These are phyloP conservation scores for Sabatieria punctata DNA, from an alignment of 2,888 invertebrate species.

Conservation along the genomic window DNA sequence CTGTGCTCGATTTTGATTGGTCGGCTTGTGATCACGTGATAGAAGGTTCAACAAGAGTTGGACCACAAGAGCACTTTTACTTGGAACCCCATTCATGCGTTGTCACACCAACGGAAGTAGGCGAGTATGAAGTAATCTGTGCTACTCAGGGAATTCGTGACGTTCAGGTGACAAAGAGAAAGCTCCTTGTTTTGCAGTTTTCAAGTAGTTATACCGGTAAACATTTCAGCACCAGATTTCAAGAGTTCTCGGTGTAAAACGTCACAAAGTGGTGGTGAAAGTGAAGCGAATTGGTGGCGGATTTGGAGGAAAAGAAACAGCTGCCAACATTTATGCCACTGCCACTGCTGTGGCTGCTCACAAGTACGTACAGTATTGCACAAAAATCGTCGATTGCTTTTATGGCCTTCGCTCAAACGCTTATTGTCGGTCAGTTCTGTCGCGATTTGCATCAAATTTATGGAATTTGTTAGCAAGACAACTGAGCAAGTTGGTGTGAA, in stretches of 20 bases:
- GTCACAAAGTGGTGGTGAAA: slow-evolving; percentile 50
- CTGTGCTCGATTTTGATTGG: too few species aligned
- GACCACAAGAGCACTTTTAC: slow-evolving; percentile 92
- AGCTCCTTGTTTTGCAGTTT: too few species aligned
- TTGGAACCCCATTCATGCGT: slow-evolving; percentile 55
- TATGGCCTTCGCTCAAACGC: too few species aligned
- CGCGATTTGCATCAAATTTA: too few species aligned
- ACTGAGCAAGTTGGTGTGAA: too few species aligned
- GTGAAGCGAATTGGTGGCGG: slow-evolving; percentile 82
- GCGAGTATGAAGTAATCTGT: slow-evolving; percentile 53
- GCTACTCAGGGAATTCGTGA: slow-evolving; percentile 48
- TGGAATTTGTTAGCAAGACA: too few species aligned
- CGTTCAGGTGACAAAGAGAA: slow-evolving; percentile 17
- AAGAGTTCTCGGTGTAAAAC: slow-evolving; percentile 51
- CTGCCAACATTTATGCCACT: slow-evolving; percentile 47
- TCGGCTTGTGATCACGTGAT: too few species aligned
- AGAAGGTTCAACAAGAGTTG: slow-evolving; percentile 58
- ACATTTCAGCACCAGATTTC: slow-evolving; percentile 51
- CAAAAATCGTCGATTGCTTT: too few species aligned
- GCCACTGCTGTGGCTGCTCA: slow-evolving; percentile 64
- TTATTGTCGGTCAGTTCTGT: too few species aligned
- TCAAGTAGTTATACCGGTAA: too few species aligned
- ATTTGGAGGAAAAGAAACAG: slow-evolving; percentile 84
- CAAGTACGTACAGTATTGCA: too few species aligned
- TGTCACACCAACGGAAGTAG: slow-evolving; percentile 38